Evolutionary conservation across 1,140 invertebrate genomes (phyloP), one percentile per base, ranked within the genome.

Genomic region (Manduca sexta): DNA sequence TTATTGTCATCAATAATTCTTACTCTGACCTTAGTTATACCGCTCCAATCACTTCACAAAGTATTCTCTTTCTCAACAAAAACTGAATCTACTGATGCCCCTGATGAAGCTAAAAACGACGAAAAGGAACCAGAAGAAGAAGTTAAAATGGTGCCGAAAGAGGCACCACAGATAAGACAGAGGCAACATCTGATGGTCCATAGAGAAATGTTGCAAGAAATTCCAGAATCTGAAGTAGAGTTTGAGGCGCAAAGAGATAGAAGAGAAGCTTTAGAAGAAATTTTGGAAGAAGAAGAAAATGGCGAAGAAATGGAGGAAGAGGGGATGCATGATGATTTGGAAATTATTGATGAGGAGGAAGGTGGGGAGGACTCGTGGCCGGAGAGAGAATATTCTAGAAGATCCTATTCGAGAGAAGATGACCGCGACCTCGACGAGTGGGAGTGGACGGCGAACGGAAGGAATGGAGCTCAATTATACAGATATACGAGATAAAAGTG

Each of bases 31-130:
- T 89, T 93, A 44, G 90, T 92, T 45, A 88, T 88, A 11, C 91
- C 91, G 21, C 91, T 92, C 65, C 91, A 92, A 71, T 91, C 90
- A 45, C 73, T 92, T 4, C 92, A 90, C 58, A 91, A 90, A 66
- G 51, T 88, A 41, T 63, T 88, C 1, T 60, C 58, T 41, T 59
- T 64, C 14, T 48, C 60, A 38, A 51, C 66, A 26, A 62, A 64
- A 52, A 51, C 66, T 18, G 60, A 64, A 52, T 51, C 45, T 15
- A 45, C 14, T 12, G 50, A 44, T 8, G 31, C 16, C 26, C 14
- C 47, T 29, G 15, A 69, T 43, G 54, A 60, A 42, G 8, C 47
- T 10, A 62, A 47, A 61, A 60, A 30, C 39, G 39, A 51, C 49
- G 39, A 50, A 3, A 31, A 31, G n/a, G 52, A 55, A 40, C 16